Evolutionary conservation across 1,140 invertebrate genomes (phyloP).

Genomic region (Conopomorpha cramerella): DNA sequence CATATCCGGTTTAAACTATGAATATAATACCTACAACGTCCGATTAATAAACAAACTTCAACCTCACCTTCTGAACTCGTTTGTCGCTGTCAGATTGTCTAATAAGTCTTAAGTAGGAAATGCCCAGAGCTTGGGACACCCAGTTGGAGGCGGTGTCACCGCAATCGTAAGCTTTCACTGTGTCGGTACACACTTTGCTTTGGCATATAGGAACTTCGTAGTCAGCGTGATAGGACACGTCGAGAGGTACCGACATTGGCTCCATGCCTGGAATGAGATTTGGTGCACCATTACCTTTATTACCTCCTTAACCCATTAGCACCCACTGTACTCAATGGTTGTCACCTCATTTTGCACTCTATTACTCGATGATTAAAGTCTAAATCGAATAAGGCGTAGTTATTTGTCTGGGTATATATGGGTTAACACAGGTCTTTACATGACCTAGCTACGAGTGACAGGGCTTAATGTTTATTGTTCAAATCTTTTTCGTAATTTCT

Average conservation of each 20-base stretch:
- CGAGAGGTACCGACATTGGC: constrained; percentile 51
- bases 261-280: constrained; percentile 51
- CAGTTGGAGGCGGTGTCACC: constrained; percentile 78
- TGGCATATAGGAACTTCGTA: constrained; percentile 62
- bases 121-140: constrained; percentile 70
- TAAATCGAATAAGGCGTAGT: background rate
- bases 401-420: background rate
- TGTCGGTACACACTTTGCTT: constrained; percentile 86
- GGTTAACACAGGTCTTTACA: background rate
- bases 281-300: too few relatives aligned
- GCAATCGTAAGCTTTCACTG: constrained; percentile 80
- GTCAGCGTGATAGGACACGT: constrained; percentile 13
- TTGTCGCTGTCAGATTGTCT: constrained; percentile 61
- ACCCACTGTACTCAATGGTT: too few relatives aligned
- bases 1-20: too few relatives aligned
- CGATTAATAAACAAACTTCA: too few relatives aligned
- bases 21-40: too few relatives aligned
- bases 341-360: too few relatives aligned
- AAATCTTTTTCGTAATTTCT: too few relatives aligned
- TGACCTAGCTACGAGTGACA: background rate
- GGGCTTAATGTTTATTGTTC: too few relatives aligned
- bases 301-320: too few relatives aligned
- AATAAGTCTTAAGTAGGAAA: constrained; percentile 71
- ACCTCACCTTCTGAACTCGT: constrained; percentile 23
- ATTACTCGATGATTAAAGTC: too few relatives aligned